Base-by-base conservation (phyloP, 2,888 invertebrate species). In the Leptinotarsa peninsularis region DNA sequence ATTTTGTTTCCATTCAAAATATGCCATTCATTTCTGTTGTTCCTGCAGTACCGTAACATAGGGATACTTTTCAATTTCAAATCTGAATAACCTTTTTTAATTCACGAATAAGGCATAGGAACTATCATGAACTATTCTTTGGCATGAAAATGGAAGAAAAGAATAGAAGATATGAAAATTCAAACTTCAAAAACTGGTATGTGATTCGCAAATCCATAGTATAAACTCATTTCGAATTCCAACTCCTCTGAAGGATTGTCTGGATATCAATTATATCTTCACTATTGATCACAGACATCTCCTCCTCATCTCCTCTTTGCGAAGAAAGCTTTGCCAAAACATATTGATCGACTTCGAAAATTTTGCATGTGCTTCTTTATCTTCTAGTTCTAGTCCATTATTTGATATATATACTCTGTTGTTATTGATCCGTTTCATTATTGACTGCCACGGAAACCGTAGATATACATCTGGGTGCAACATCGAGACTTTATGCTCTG, bases 251-350 rank as follows among this genome's bases (percentile, higher is more conserved):
- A 43, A 27, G 43, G 23, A 67, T 23, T 49, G 52, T 18, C 52
- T 49, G 21, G 49, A 50, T 49, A 2, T 49, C 15, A 50, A 50
- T 50, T 52, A 67, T 15, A 49, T 49, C 49, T 49, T 67, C 52
- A 43, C 1, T 17, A 23, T 18, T 13, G 27, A 13, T 3, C 49
- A 50, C 49, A 50, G 52, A 67, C 54, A 27, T 23, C 3, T 68
- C 21, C 15, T 68, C 54, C 68, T 71, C 71, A 56, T 71, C 52
- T 23, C 27, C 68, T 49, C 67, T 52, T 54, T 71, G 75, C 60
- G 71, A 71, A 71, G 58, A 75, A 71, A 71, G 63, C 33, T 75
- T 67, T 54, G 71, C 58, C 66, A 70, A 49, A 74, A 71, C 63
- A 63, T 67, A 75, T 52, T 75, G 71, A 68, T 68, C 71, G 67